Base-by-base conservation (phyloP, 2,797 vertebrate species). In the Microctenopoma lineatum region DNA sequence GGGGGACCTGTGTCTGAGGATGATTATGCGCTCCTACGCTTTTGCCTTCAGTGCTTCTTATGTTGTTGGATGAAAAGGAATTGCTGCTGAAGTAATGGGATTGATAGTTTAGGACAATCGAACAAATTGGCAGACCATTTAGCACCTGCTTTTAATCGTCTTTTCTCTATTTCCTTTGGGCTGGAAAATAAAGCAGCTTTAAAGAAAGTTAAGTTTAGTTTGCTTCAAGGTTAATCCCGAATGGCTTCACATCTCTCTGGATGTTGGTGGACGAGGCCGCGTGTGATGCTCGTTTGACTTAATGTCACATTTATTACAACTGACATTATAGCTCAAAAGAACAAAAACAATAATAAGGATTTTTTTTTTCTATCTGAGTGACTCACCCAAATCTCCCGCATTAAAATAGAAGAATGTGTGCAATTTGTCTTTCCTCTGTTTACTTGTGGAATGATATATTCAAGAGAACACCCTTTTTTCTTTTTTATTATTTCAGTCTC, bases 401-500 rank as follows among this genome's bases (percentile, higher is more conserved):
- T 65, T 53, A 32, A 67, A 54, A 73, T 8, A 21, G 10, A 61
- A 26, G 10, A 7, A 61, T 29, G 14, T 32, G 45, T 45, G 48
- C 53, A 62, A 27, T 70, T 73, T 54, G 36, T 78, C 51, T 51
- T 58, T 27, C 13, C 15, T 66, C 46, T 77, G 59, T 82, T 86
- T 62, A 63, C 52, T 13, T 59, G 64, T 10, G 34, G 73, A 67
- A 41, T 51, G 61, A 73, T 66, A 56, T 55, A 79, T 79, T 78
- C 47, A 76, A 66, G 25, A 62, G 38, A 73, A 66, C 15, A 34
- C 41, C 38, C n/a, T 51, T 58, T 59, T 60, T 79, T 65, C 39
- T 18, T 45, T 74, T 70, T 68, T 52, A 70, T 77, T 64, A 64
- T 63, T 78, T 59, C 62, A 53, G 7, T 63, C 75, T 78, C 45